Percentiles rank a stretch among this genome's conserved stretches.
phyloP scores from a whole-genome alignment of 2,888 invertebrate species.

The Alviniconcha strummeri region DNA sequence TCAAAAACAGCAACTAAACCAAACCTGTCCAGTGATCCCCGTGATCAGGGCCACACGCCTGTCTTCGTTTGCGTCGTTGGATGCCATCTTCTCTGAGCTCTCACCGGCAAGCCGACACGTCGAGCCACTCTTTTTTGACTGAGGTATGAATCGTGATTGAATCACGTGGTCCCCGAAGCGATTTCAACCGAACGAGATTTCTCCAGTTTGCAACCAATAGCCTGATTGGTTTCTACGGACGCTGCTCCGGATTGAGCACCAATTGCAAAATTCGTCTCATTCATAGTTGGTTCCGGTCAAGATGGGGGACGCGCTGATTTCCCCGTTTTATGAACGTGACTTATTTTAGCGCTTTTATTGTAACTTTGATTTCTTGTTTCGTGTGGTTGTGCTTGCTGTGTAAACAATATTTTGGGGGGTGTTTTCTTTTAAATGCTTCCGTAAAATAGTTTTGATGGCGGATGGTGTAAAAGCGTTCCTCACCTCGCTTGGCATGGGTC shows the following conservation, averaged over 20 bases:
- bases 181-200: background rate
- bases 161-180: background rate
- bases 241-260: background rate
- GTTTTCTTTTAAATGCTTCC: background rate
- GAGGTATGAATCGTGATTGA: background rate
- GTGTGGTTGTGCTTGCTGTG: too few relatives aligned
- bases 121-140: background rate
- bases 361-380: too few relatives aligned
- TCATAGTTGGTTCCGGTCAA: slow-evolving; percentile 11
- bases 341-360: background rate
- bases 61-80: background rate
- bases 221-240: slow-evolving; percentile 33
- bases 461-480: slow-evolving; percentile 60
- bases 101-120: background rate
- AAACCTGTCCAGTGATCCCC: slow-evolving; percentile 97
- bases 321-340: background rate
- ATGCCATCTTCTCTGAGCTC: background rate
- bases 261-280: background rate
- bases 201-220: slow-evolving; percentile 1
- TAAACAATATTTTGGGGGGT: too few relatives aligned
- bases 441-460: slow-evolving; percentile 39
- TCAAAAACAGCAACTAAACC: slow-evolving; percentile 34
- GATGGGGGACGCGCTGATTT: background rate
- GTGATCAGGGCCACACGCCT: slow-evolving; percentile 89
- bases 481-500: slow-evolving; percentile 51